Base-by-base conservation (phyloP, 2,113 vertebrate genomes). In the Patagioenas fasciata region DNA sequence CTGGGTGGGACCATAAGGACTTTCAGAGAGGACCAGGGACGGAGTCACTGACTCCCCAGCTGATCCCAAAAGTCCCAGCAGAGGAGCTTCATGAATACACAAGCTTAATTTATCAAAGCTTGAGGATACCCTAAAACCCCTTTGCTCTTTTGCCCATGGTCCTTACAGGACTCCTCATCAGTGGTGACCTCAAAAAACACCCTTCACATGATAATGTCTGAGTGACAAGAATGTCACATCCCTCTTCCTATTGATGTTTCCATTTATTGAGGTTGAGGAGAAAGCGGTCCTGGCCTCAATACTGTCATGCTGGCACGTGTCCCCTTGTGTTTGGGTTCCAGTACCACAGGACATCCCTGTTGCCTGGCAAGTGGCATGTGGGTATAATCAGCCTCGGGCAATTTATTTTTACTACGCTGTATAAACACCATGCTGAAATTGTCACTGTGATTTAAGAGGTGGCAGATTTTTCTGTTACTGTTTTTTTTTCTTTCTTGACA, bases 341-440 rank as follows among this genome's bases (percentile, higher is more conserved):
- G 77, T 58, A 34, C 54, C 5, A 7, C 0, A 9, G 75, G 81
- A 75, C 54, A 48, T 72, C 91, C 74, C 51, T 34, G 47, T 50
- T 42, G 85, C 86, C 72, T 82, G 57, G 79, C 17, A 2, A 81
- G 82, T 91, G 94, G 85, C 91, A 74, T 25, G 53, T 65, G 81
- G 62, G 93, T 91, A 89, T 80, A 93, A 95, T 85, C 95, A 95
- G 77, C 74, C 85, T 91, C 91, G 95, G 94, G 60, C 72, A 82
- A 93, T 95, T 96, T 85, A n/a, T 87, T 95, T 96, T 93, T 92
- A 83, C 91, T 58, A 3, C 89, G 19, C 7, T 5, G 29, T 51
- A 23, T 86, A 95, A 97, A 95, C 74, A 57, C 23, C 6, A n/a
- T 50, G 71, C 81, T 93, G 80, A 85, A 94, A 82, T 82, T 71